phyloP scores from a whole-genome alignment of 2,888 invertebrate species.

The Torymus aiolomorphi region DNA sequence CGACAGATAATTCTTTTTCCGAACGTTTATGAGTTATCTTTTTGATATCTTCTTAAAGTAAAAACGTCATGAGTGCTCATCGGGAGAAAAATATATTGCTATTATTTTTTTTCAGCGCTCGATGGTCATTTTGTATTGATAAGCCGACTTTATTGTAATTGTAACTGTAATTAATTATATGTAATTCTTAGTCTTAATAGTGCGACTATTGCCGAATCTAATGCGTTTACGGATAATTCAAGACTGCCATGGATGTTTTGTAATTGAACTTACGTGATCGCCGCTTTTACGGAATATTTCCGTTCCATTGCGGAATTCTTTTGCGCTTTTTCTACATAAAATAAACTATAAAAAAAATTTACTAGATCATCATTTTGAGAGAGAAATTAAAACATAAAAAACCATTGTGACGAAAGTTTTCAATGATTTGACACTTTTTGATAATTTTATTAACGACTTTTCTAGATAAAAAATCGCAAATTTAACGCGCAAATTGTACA shows the following conservation, averaged over 20 bases:
- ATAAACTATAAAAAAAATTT: not conserved
- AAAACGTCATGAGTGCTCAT: conserved; percentile 15
- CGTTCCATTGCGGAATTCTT: conserved; percentile 16
- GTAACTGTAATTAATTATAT: conserved; percentile 55
- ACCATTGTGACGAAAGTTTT: conserved; percentile 3
- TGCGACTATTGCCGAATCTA: conserved; percentile 27
- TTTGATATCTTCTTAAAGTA: conserved; percentile 19
- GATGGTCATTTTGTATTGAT: conserved; percentile 36
- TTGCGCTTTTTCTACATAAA: conserved; percentile 42
- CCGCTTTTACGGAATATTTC: conserved; percentile 27
- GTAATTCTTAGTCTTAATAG: conserved; percentile 43
- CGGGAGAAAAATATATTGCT: conserved; percentile 18
- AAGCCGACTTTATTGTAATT: conserved; percentile 47
- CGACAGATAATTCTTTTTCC: too few species aligned
- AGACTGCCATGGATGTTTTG: conserved; percentile 51
- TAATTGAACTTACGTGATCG: conserved; percentile 42
- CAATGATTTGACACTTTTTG: conserved; percentile 20
- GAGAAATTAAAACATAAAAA: conserved; percentile 1
- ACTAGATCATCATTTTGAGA: conserved; percentile 26
- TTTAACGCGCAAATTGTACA: conserved; percentile 45
- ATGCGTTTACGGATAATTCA: conserved; percentile 45
- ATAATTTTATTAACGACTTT: conserved; percentile 21
- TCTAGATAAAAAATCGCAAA: conserved; percentile 17
- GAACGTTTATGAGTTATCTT: not conserved
- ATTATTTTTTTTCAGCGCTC: conserved; percentile 28